These are phyloP conservation scores for Hymenopus coronatus DNA, from an alignment of 2,888 invertebrate species.

Conservation along the genomic window DNA sequence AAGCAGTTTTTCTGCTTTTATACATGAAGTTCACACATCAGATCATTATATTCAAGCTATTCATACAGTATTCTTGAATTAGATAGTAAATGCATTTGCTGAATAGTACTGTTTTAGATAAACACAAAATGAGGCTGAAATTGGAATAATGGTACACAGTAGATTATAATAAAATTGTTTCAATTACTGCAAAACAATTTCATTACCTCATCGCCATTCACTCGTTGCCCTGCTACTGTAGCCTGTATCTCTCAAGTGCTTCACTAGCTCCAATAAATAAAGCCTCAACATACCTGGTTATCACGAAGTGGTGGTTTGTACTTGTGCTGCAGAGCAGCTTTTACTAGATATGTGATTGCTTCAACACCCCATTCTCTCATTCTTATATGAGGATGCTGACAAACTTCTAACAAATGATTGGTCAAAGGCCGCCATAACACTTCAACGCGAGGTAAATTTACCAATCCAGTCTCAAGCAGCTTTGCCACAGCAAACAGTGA, in stretches of 20 bases:
- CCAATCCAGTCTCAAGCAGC: slow-evolving; percentile 93
- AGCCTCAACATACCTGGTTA: slow-evolving; percentile 63
- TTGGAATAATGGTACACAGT: no score
- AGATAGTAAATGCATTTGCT: no score
- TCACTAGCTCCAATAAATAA: not conserved
- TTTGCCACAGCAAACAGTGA: slow-evolving; percentile 97
- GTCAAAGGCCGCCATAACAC: slow-evolving; percentile 94
- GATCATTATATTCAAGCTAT: no score
- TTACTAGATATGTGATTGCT: slow-evolving; percentile 90
- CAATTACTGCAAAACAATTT: no score
- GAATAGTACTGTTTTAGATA: no score
- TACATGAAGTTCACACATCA: no score
- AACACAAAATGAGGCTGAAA: no score
- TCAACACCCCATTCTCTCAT: slow-evolving; percentile 99
- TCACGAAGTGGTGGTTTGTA: slow-evolving; percentile 79
- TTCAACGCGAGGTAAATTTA: slow-evolving; percentile 89
- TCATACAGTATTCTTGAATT: no score
- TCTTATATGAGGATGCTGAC: slow-evolving; percentile 89
- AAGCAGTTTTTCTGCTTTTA: no score
- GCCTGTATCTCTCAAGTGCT: not conserved
- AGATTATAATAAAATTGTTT: no score
- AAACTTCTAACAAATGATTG: slow-evolving; percentile 92
- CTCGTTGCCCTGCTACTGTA: no score
- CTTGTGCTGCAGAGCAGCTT: slow-evolving; percentile 84
- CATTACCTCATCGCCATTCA: no score